Conservation (phyloP, 2,888 invertebrate species). For the Philhelius pedissequus region DNA sequence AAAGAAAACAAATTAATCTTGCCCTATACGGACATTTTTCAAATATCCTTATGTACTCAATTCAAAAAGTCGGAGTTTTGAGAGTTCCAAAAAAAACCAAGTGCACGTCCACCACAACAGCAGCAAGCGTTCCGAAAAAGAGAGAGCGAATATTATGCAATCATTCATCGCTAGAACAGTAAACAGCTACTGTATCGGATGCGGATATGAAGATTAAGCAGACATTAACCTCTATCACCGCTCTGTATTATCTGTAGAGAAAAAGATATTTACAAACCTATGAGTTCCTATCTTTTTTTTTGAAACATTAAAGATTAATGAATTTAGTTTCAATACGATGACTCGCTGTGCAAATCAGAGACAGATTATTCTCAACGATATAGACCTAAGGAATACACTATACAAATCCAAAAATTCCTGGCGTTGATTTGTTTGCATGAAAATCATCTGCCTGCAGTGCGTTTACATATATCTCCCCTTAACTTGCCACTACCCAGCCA, state of each 20-base stretch:
- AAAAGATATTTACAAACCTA: background rate
- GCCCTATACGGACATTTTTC: slow-evolving; percentile 3
- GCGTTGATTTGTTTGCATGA: slow-evolving; percentile 56
- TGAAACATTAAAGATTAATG: slow-evolving; percentile 52
- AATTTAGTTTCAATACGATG: slow-evolving; percentile 50
- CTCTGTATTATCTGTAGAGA: background rate
- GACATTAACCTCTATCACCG: slow-evolving; percentile 28
- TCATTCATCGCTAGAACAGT: slow-evolving; percentile 44
- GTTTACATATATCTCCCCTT: slow-evolving; percentile 1
- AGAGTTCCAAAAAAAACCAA: background rate
- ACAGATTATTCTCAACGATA: slow-evolving; percentile 2
- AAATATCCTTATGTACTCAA: background rate
- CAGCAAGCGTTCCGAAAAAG: background rate
- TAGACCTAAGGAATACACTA: background rate
- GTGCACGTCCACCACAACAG: background rate
- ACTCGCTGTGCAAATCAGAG: slow-evolving; percentile 3
- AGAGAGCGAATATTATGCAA: slow-evolving; percentile 53
- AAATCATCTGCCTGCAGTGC: background rate
- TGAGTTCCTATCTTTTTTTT: slow-evolving; percentile 16
- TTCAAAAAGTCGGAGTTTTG: background rate
- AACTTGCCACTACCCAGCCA: background rate
- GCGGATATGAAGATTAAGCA: slow-evolving; percentile 46
- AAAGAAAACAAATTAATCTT: background rate
- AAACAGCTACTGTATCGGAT: slow-evolving; percentile 37
- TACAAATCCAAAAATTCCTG: slow-evolving; percentile 30